Conservation (phyloP, 2,888 invertebrate genomes). For the Melieria crassipennis region DNA sequence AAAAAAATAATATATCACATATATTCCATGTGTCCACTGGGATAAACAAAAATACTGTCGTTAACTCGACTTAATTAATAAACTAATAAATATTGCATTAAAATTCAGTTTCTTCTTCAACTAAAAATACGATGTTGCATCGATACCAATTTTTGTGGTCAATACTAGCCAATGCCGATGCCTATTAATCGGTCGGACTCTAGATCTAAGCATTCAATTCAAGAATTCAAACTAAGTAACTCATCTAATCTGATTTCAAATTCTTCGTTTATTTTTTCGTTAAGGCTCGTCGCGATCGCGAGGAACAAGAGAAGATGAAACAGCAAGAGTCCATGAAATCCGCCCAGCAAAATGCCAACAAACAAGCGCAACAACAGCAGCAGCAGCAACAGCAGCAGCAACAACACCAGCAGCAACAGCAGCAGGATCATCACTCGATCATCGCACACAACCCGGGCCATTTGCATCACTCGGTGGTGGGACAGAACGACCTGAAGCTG, state of each 20-base stretch:
- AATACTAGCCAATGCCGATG: too few relatives aligned
- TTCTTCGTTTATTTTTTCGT: neutral
- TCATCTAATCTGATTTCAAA: neutral
- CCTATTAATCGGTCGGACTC: too few relatives aligned
- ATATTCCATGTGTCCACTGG: too few relatives aligned
- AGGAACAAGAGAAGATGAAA: constrained; percentile 91
- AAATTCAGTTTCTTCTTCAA: too few relatives aligned
- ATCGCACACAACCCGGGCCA: constrained; percentile 66
- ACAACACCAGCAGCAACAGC: constrained; percentile 56
- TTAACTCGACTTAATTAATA: too few relatives aligned
- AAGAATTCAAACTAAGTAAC: neutral
- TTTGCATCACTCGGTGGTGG: constrained; percentile 65
- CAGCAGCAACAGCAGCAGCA: constrained; percentile 57
- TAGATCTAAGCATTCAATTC: too few relatives aligned
- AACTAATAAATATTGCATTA: too few relatives aligned
- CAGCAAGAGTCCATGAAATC: constrained; percentile 90
- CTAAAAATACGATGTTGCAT: too few relatives aligned
- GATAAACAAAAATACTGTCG: too few relatives aligned
- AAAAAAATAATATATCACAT: too few relatives aligned
- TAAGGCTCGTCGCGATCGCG: constrained; percentile 83
- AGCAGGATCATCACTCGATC: constrained; percentile 64
- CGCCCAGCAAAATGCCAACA: constrained; percentile 79
- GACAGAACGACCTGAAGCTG: constrained; percentile 66
- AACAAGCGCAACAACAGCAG: constrained; percentile 61
- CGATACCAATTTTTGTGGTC: too few relatives aligned